Evolutionary conservation across 1,140 invertebrate genomes (phyloP), one percentile per base, ranked within the genome.

Genomic region (Pseudoatta argentina): DNA sequence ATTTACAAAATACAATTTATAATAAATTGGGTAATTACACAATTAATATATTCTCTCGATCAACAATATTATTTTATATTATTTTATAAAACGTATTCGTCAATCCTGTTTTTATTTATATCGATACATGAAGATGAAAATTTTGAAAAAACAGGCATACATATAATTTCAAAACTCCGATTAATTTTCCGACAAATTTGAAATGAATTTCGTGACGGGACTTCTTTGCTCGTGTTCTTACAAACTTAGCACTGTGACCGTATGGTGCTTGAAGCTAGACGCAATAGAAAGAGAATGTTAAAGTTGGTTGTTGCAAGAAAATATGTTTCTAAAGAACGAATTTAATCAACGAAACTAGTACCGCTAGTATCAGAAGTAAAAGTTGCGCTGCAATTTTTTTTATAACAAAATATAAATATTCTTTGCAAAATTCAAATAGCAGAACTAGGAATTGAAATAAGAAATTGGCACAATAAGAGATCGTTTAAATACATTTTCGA

Each of bases 121-220:
- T 10, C 8, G 21, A 39, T 21, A 55, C 8, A 79, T 34, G n/a
- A 55, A 79, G 48, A 21, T 44, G 18, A 3, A 77, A 24, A 12
- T 81, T 16, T 21, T 39, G 21, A 12, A 75, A 61, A 48, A 61
- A 48, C 34, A 44, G 39, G 8, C 39, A 51, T 51, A 48, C 39
- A 44, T 83, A 5, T 72, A 83, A 83, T 75, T 72, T 27, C 5
- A n/a, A 21, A 21, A 7, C 18, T 59, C 14, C 10, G 21, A 12
- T 78, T 53, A 76, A 85, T 76, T 78, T 85, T 79, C 34, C 61
- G 10, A 59, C 59, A 63, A 66, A 57, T 30, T 78, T 48, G 21
- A 85, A 79, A 61, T 66, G 73, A 85, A 79, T 85, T 85, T 85
- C 73, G 82, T 85, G 73, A 85, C 51, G 24, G 24, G 24, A 73